Conservation (phyloP, 2,888 invertebrate species). For the Acanthoscelides obtectus region DNA sequence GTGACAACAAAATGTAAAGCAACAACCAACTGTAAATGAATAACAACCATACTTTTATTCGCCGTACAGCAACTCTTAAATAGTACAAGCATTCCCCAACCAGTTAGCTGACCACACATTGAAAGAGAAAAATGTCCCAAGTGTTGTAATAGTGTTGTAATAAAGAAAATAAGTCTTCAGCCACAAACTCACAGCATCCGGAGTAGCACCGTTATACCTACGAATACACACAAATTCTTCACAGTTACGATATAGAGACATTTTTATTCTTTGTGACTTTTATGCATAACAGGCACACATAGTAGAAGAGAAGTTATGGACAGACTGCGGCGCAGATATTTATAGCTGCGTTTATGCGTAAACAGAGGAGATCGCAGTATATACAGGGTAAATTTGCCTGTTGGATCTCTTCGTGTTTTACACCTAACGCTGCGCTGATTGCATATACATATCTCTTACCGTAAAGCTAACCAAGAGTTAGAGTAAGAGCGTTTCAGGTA, state of each 20-base stretch:
- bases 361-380: not conserved
- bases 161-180: not conserved
- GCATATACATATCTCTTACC: too few species aligned
- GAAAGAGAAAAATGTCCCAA: not conserved
- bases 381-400: not conserved
- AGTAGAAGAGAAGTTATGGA: constrained; percentile 32
- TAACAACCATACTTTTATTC: not conserved
- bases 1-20: not conserved
- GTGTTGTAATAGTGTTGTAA: not conserved
- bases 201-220: not conserved
- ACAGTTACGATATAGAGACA: constrained; percentile 10
- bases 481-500: too few species aligned
- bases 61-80: not conserved
- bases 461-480: too few species aligned
- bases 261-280: constrained; percentile 27
- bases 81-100: not conserved
- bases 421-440: too few species aligned
- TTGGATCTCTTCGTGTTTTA: too few species aligned
- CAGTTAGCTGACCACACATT: not conserved
- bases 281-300: constrained; percentile 28
- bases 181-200: not conserved
- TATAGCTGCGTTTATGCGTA: constrained; percentile 17
- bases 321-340: constrained; percentile 19
- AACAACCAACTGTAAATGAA: not conserved
- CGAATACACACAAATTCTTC: constrained; percentile 10